Evolutionary conservation across 2,888 invertebrate species (phyloP), one percentile per base, ranked within the genome.

Genomic region (Dicyrtomina minuta): DNA sequence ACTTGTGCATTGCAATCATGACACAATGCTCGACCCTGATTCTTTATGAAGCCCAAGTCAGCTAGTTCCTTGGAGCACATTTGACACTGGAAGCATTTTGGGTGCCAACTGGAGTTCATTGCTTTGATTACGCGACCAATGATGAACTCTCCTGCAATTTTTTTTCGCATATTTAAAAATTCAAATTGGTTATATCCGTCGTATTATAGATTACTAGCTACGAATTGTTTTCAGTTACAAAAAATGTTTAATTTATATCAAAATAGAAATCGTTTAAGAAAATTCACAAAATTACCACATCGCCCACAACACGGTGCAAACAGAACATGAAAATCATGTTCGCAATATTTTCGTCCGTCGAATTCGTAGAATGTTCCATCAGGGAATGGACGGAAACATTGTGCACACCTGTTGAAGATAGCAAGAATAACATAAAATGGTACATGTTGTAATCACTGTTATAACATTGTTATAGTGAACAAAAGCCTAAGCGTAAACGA

Each of bases 21-120:
- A 81, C 99, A 99, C 82, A 81, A 92, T 87, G 83, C 93, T 85
- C 88, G 86, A 66, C 88, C 90, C 71, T 90, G 91, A 81, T 93
- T 91, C 80, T 94, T 93, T 79, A 99, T 95, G 82, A 99, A 99
- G 15, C 99, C 99, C 61, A 92, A 89, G 83, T 99, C 99, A 0
- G 98, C 96, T 76, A 99, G 84, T 82, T 94, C 93, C 71, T 89
- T 88, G 77, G 86, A 87, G 82, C 99, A 99, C 82, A 94, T 88
- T 81, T 97, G 93, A 81, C 99, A 99, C 24, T 92, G 89, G 86
- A 99, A 99, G 82, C 99, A 99, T 72, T 89, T 88, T 1, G 98
- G 97, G 84, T 99, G 99, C 99, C 99, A 99, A 82, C 93, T 96
- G 41, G 93, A 89, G 80, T 97, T 96, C 96, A 99, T 97, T 0